A percentile compares a stretch with the other conserved stretches of the same genome.
Evolutionary conservation across 2,113 vertebrate species (phyloP).

Genomic region (Pteropus alecto): DNA sequence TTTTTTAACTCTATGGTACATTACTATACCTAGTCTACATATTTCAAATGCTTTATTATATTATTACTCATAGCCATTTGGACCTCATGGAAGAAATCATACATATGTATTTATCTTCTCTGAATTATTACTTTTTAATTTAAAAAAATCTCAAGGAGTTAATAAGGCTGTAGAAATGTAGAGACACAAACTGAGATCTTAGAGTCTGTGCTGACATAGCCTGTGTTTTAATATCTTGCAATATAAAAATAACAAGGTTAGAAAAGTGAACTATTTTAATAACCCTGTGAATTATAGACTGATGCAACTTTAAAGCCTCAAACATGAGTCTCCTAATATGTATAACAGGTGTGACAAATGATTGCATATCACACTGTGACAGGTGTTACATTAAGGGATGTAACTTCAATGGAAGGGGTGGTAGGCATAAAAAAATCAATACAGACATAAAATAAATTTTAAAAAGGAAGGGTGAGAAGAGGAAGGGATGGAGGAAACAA

Average conservation of each 20-base stretch:
- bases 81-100: neutral
- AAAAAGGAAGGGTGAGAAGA: neutral
- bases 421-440: neutral
- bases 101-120: neutral
- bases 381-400: neutral
- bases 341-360: neutral
- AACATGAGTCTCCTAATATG: neutral
- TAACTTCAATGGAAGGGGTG: neutral
- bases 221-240: neutral
- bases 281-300: neutral
- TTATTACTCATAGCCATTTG: neutral
- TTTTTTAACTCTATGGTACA: neutral
- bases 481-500: neutral
- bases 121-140: neutral
- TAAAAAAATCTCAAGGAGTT: neutral
- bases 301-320: neutral
- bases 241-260: neutral
- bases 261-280: too few relatives aligned
- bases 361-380: neutral
- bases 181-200: neutral
- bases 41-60: neutral
- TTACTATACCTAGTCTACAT: neutral
- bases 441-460: neutral
- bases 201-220: neutral
- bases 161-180: neutral